Base-by-base conservation (phyloP, 2,888 invertebrate genomes). In the Toxonevra muliebris region DNA sequence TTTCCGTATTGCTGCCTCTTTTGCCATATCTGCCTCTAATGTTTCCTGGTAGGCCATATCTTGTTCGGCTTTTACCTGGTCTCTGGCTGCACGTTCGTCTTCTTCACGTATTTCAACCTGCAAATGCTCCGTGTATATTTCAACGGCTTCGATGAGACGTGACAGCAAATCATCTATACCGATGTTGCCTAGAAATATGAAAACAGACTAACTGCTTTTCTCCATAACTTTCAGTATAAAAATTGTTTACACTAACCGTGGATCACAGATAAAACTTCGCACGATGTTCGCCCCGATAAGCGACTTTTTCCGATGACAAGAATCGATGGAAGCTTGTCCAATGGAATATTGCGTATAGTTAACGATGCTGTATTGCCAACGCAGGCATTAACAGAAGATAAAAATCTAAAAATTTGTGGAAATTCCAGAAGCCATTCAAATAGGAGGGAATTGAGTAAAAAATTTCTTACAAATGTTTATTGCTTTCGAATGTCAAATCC, bases 21-120 rank as follows among this genome's bases (percentile, higher is more conserved):
- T 95, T 66, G 94, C 94, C 87, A 93, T 92, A 76, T 82, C 86
- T 11, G 83, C 83, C 80, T 93, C 93, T 65, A 98, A 88, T 76
- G 97, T 97, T 81, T 90, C 91, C 83, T 95, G 91, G 86, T 96
- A 98, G 0, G 97, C 97, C 84, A 91, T 91, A 87, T 98, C 97
- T 87, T 98, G 97, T 84, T 97, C 97, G 77, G 91, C 89, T 86
- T 96, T 96, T 64, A 98, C 95, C 76, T 89, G 88, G 85, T 97
- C 96, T 65, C 97, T 87, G 11, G 93, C 95, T 73, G 94, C 93
- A 66, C 97, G 87, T 84, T 97, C 96, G 69, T 93, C 89, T 87
- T 97, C 97, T 77, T 95, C 90, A 52, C 89, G 88, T 67, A 93
- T 91, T 85, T 97, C 97, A 72, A 89, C 90, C 68, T 88, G 88